Percentiles rank a stretch among this genome's conserved stretches.
Conservation (phyloP, 2,797 vertebrate species). For the Rhinella marina region DNA sequence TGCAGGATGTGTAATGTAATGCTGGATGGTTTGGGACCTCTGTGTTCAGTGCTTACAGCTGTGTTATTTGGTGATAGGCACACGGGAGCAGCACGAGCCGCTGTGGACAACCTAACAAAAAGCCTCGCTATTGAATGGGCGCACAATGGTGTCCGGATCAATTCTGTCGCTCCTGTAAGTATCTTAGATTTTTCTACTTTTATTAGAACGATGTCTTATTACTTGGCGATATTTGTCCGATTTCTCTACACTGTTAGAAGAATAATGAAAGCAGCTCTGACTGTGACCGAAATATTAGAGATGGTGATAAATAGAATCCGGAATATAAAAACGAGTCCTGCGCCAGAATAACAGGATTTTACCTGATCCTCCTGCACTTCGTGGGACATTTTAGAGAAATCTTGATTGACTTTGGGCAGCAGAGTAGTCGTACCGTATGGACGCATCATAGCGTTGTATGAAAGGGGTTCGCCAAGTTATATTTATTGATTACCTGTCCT, state of each 20-base stretch:
- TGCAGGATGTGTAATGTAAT: too few relatives aligned
- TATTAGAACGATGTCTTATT: too few relatives aligned
- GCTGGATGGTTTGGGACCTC: background rate
- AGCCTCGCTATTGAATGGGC: slow-evolving; percentile 91
- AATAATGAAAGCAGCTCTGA: background rate
- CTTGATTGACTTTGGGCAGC: too few relatives aligned
- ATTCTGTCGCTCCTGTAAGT: slow-evolving; percentile 89
- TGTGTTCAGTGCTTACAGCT: background rate
- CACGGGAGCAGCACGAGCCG: slow-evolving; percentile 87
- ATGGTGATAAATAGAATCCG: too few relatives aligned
- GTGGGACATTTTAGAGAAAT: too few relatives aligned
- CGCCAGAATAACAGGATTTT: too few relatives aligned
- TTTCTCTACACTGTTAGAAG: background rate
- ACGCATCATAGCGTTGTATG: too few relatives aligned
- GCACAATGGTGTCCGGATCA: slow-evolving; percentile 83
- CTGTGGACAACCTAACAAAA: slow-evolving; percentile 89
- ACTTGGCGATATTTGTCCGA: background rate
- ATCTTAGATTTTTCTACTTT: background rate
- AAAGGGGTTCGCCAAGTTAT: too few relatives aligned
- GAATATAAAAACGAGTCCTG: too few relatives aligned
- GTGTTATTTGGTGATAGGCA: slow-evolving; percentile 74
- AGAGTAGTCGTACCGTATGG: too few relatives aligned
- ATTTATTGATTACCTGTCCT: too few relatives aligned
- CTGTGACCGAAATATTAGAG: background rate
- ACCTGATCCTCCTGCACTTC: too few relatives aligned